Percentiles rank a stretch among this genome's conserved stretches.
These are phyloP conservation scores for Neosalanx taihuensis DNA, from an alignment of 2,797 vertebrate species.

Conservation along the genomic window DNA sequence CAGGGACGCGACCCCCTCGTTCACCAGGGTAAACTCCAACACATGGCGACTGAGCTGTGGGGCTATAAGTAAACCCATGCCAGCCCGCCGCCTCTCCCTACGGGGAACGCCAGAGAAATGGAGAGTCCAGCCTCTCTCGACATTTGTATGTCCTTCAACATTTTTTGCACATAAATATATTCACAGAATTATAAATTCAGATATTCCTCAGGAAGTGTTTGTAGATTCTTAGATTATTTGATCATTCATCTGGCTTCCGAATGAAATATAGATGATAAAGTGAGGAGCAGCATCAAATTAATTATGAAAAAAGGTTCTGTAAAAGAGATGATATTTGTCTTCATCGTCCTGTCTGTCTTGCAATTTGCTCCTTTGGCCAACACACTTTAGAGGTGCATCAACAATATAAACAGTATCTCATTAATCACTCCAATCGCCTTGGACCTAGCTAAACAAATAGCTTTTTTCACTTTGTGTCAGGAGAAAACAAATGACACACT, in stretches of 20 bases:
- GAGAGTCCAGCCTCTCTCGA: too few relatives aligned
- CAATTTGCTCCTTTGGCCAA: slow-evolving; percentile 29
- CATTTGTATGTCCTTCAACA: too few relatives aligned
- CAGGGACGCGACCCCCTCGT: too few relatives aligned
- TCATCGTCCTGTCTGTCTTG: slow-evolving; percentile 29
- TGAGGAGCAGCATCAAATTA: slow-evolving; percentile 18
- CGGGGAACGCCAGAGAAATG: too few relatives aligned
- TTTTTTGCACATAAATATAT: too few relatives aligned
- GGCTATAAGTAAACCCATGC: too few relatives aligned
- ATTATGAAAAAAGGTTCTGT: slow-evolving; percentile 27
- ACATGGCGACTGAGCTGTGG: too few relatives aligned
- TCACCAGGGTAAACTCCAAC: too few relatives aligned
- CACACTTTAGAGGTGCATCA: slow-evolving; percentile 30
- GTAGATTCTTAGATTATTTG: background rate
- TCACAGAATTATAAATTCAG: too few relatives aligned
- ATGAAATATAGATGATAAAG: slow-evolving; percentile 12
- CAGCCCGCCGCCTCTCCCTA: too few relatives aligned
- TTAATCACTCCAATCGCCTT: background rate
- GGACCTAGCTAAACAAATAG: background rate
- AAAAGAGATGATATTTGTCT: slow-evolving; percentile 29
- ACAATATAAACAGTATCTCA: background rate
- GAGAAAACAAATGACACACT: background rate
- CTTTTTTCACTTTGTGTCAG: background rate
- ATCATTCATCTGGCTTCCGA: background rate
- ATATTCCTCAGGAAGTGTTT: background rate